phyloP scores from a whole-genome alignment of 2,113 vertebrate species.

The Rhadina sibilatrix region DNA sequence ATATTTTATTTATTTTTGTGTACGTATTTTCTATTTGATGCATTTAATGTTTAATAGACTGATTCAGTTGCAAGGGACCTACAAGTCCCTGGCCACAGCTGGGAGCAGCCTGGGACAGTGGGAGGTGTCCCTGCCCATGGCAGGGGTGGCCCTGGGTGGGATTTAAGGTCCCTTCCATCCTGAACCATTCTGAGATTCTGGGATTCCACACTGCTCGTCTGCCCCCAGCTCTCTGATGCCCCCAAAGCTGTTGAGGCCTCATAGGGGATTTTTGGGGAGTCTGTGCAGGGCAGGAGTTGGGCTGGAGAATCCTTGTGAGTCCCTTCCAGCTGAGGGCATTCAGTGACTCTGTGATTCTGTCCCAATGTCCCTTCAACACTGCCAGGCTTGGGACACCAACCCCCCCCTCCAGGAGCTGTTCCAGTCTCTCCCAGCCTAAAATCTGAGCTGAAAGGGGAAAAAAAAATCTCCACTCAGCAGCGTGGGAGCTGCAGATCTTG shows the following conservation, averaged over 20 bases:
- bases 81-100: not conserved
- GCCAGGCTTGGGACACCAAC: not conserved
- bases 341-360: too few relatives aligned
- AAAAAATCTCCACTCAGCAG: rapidly evolving
- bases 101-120: not conserved
- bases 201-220: not conserved
- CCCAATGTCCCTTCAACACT: not conserved
- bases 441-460: too few relatives aligned
- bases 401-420: not conserved
- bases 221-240: not conserved
- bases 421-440: too few relatives aligned
- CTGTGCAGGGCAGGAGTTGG: not conserved
- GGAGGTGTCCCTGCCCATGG: not conserved
- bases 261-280: not conserved
- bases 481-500: not conserved
- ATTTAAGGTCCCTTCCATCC: not conserved
- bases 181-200: not conserved
- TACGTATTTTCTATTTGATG: not conserved
- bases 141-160: rapidly evolving
- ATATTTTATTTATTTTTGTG: not conserved
- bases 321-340: not conserved
- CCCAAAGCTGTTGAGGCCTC: not conserved
- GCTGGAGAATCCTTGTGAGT: rapidly evolving
- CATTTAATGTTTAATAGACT: not conserved
- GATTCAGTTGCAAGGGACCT: not conserved